A percentile compares a stretch with the other conserved stretches of the same genome.
phyloP scores from a whole-genome alignment of 2,113 vertebrate species.

The Labeo rohita region DNA sequence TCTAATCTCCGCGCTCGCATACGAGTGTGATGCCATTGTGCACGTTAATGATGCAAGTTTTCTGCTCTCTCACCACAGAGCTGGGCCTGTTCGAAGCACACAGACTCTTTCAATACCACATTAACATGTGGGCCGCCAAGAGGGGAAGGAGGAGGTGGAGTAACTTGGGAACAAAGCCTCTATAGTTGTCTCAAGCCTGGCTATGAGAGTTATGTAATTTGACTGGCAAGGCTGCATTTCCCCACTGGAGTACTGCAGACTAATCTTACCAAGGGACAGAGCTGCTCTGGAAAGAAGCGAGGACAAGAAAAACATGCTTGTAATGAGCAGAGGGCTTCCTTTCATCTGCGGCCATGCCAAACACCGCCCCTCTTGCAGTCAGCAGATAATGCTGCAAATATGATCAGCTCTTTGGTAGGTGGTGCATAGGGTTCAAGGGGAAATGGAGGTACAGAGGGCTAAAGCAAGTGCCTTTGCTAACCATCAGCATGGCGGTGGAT shows the following conservation, averaged over 20 bases:
- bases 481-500: slow-evolving; percentile 64
- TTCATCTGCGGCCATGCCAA: slow-evolving; percentile 59
- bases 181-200: slow-evolving; percentile 79
- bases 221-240: slow-evolving; percentile 77
- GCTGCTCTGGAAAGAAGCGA: slow-evolving; percentile 59
- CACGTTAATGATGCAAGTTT: slow-evolving; percentile 68
- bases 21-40: slow-evolving; percentile 66
- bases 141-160: slow-evolving; percentile 69
- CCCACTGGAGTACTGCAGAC: slow-evolving; percentile 71
- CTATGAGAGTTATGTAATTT: slow-evolving; percentile 82
- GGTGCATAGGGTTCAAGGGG: slow-evolving; percentile 17
- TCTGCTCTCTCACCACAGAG: slow-evolving; percentile 68
- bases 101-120: slow-evolving; percentile 75
- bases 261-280: slow-evolving; percentile 74
- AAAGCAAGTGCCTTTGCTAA: slow-evolving; percentile 56
- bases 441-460: slow-evolving; percentile 16
- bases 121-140: slow-evolving; percentile 72
- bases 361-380: slow-evolving; percentile 21
- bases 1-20: slow-evolving; percentile 67
- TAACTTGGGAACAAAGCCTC: slow-evolving; percentile 77
- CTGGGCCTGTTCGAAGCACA: slow-evolving; percentile 74
- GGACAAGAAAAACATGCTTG: slow-evolving; percentile 54
- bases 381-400: slow-evolving; percentile 54
- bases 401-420: slow-evolving; percentile 46
- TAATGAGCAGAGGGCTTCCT: slow-evolving; percentile 59